Conservation (phyloP, 2,888 invertebrate genomes). For the Ophion obscuratus region DNA sequence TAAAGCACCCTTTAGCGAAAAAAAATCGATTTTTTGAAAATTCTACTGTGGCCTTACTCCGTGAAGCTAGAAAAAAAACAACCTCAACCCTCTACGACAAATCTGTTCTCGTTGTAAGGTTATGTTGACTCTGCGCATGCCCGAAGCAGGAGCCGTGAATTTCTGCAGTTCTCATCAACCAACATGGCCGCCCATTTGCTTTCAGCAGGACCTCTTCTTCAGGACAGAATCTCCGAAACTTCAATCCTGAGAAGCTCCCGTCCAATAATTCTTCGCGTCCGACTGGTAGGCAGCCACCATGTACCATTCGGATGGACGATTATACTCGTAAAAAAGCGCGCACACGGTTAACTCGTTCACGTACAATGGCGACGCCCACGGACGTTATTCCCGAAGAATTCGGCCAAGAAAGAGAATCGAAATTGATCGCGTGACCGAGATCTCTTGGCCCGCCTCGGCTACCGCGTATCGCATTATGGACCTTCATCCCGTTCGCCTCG, state of each 20-base stretch:
- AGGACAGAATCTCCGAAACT: slow-evolving; percentile 12
- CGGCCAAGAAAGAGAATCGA: slow-evolving; percentile 44
- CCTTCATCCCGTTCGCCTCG: not conserved
- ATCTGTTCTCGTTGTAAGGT: too few species aligned
- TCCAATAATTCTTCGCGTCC: slow-evolving; percentile 27
- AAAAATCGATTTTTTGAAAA: too few species aligned
- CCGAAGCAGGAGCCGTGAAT: too few species aligned
- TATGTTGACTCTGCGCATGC: too few species aligned
- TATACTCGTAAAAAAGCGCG: slow-evolving; percentile 1
- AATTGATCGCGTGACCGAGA: slow-evolving; percentile 57
- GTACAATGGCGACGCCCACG: slow-evolving; percentile 33
- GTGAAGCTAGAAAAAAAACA: too few species aligned
- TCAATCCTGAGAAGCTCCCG: slow-evolving; percentile 19
- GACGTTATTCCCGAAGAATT: slow-evolving; percentile 39
- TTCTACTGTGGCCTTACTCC: too few species aligned
- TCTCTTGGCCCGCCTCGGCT: slow-evolving; percentile 38
- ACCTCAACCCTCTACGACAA: too few species aligned
- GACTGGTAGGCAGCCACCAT: not conserved
- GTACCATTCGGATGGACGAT: not conserved
- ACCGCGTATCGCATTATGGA: slow-evolving; percentile 15
- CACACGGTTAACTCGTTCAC: not conserved
- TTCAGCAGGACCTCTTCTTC: not conserved
- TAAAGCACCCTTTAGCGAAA: too few species aligned
- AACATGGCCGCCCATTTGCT: too few species aligned
- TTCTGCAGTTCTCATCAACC: too few species aligned